phyloP scores from a whole-genome alignment of 2,888 invertebrate species.

The Agonopterix heracliana region DNA sequence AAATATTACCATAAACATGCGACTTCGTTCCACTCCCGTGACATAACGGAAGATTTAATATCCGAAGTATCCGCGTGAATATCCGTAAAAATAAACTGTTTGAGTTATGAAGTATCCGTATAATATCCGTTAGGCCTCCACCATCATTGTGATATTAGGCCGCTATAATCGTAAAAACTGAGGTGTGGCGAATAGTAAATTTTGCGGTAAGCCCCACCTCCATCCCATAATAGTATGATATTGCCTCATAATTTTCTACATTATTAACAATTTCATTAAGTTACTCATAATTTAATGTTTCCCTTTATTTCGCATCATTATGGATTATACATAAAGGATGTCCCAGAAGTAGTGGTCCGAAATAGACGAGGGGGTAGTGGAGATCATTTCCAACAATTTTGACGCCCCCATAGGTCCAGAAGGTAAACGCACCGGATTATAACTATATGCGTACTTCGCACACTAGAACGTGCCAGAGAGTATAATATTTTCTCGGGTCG shows the following conservation, averaged over 20 bases:
- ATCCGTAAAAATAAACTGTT: conserved; percentile 15
- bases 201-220: conserved; percentile 23
- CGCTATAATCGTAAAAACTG: conserved; percentile 34
- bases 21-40: not conserved
- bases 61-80: conserved; percentile 14
- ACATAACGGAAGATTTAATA: conserved; percentile 2
- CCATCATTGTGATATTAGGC: conserved; percentile 22
- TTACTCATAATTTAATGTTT: conserved; percentile 3
- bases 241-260: conserved; percentile 36
- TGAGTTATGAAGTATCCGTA: conserved; percentile 10
- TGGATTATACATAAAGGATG: too few species aligned
- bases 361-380: too few species aligned
- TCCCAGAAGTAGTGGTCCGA: too few species aligned
- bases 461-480: too few species aligned
- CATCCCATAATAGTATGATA: conserved; percentile 23
- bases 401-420: too few species aligned
- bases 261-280: conserved; percentile 22
- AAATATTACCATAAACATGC: not conserved
- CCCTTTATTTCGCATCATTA: too few species aligned
- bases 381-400: too few species aligned
- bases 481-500: too few species aligned
- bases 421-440: too few species aligned
- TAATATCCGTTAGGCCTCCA: not conserved
- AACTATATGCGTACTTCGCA: too few species aligned
- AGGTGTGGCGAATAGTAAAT: conserved; percentile 33